Percentiles rank a stretch among this genome's conserved stretches.
These are phyloP conservation scores for Sphinx pinastri DNA, from an alignment of 2,888 invertebrate species.

Conservation along the genomic window DNA sequence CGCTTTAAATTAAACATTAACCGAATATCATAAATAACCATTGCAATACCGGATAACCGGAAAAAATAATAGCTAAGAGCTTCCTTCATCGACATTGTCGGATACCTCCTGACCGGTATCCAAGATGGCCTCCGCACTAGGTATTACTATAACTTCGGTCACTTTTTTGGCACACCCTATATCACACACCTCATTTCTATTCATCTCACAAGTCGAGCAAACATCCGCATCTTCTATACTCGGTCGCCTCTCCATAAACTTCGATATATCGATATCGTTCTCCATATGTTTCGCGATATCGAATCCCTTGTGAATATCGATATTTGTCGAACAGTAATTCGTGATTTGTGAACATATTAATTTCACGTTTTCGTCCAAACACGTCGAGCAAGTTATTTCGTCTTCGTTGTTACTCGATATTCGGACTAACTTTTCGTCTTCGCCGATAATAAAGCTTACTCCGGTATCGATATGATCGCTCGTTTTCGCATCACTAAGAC, in stretches of 20 bases:
- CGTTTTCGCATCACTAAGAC: conserved; percentile 40
- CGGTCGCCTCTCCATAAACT: conserved; percentile 44
- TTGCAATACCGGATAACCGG: neutral
- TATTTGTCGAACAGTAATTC: conserved; percentile 55
- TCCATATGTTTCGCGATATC: conserved; percentile 58
- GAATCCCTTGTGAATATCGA: conserved; percentile 49
- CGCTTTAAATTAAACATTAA: neutral
- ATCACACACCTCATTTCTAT: conserved; percentile 49
- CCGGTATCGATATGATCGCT: conserved; percentile 28
- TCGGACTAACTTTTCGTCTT: conserved; percentile 61
- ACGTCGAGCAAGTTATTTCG: conserved; percentile 46
- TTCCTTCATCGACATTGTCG: conserved; percentile 27
- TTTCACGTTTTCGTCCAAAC: conserved; percentile 63
- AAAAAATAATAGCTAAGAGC: conserved; percentile 10
- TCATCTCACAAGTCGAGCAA: conserved; percentile 52
- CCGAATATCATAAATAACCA: neutral
- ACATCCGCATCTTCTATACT: conserved; percentile 45
- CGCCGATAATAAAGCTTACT: conserved; percentile 73
- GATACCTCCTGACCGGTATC: conserved; percentile 58
- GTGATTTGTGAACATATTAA: conserved; percentile 71
- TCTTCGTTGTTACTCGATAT: conserved; percentile 74
- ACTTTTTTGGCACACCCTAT: conserved; percentile 62
- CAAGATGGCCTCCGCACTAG: conserved; percentile 72
- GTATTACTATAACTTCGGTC: conserved; percentile 72
- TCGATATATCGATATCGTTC: conserved; percentile 34